Evolutionary conservation across 1,140 invertebrate genomes (phyloP), one percentile per base, ranked within the genome.

Genomic region (Nomia melanderi): DNA sequence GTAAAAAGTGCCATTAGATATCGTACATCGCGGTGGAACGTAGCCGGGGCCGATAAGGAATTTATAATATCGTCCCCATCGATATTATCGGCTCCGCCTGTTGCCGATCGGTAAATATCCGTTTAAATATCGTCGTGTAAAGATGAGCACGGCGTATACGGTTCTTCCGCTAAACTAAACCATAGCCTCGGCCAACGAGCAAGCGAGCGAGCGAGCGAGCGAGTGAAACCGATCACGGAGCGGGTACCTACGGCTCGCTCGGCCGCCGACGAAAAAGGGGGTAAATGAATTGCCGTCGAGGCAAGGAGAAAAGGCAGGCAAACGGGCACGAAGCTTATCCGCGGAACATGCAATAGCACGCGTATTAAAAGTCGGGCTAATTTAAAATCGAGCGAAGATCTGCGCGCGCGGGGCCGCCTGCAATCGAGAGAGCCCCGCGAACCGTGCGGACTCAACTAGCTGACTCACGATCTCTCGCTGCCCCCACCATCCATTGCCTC

Each of bases 321-420:
- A 41, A 84, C 78, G 81, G 77, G 83, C 86, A 86, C 87, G 85
- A 83, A 88, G 79, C 86, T 81, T 88, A 87, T 88, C 80, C 82
- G 77, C 74, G 79, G 63, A 84, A 85, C 86, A 84, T 86, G 87
- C 85, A 87, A 88, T 84, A 84, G 81, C 85, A 82, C 78, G 80
- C 80, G 84, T 86, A 84, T 88, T 87, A 88, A 88, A 88, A 87
- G 75, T 87, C 78, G 84, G n/a, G 86, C 82, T 87, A 88, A 88
- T 88, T 87, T 88, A 87, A 88, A 86, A 88, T 87, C 86, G 85
- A 88, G 86, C 86, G 85, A 87, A 84, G 86, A 88, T 88, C 78
- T 82, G 81, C 71, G 73, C 82, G 44, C 79, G 56, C 36, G 36
- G 11, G 39, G 41, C 47, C 75, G 41, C 47, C 75, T 50, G 67